Evolutionary conservation across 2,888 invertebrate species (phyloP).

Genomic region (Ferdinandea cuprea): DNA sequence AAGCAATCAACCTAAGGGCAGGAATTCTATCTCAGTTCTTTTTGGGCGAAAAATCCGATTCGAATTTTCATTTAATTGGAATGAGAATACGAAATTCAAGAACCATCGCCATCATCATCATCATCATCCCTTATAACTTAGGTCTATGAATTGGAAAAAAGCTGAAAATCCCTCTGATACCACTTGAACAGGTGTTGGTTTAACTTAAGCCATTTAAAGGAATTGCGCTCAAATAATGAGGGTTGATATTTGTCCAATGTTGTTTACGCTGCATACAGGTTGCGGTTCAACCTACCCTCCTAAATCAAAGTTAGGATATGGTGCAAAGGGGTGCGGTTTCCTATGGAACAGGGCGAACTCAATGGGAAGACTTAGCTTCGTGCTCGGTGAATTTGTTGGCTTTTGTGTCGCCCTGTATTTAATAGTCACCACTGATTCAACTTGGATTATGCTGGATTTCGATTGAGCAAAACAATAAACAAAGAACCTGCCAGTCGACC

Average conservation of each 20-base stretch:
- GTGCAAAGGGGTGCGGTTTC: slow-evolving; percentile 26
- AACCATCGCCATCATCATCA: slow-evolving; percentile 46
- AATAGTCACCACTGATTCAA: slow-evolving; percentile 72
- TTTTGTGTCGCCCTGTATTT: slow-evolving; percentile 51
- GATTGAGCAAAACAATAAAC: slow-evolving; percentile 56
- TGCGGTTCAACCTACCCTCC: slow-evolving; percentile 70
- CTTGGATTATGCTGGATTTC: slow-evolving; percentile 67
- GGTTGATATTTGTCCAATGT: slow-evolving; percentile 56
- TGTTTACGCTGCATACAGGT: slow-evolving; percentile 71
- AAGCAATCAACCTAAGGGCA: slow-evolving; percentile 60
- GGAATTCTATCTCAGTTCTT: background rate
- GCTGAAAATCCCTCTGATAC: slow-evolving; percentile 75
- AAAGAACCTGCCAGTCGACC: slow-evolving; percentile 75
- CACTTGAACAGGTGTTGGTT: slow-evolving; percentile 78
- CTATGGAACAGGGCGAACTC: slow-evolving; percentile 36
- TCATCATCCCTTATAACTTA: slow-evolving; percentile 62
- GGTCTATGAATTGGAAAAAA: slow-evolving; percentile 46
- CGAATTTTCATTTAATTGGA: slow-evolving; percentile 78
- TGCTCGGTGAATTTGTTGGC: background rate
- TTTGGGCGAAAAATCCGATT: slow-evolving; percentile 79
- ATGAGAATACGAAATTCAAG: slow-evolving; percentile 62
- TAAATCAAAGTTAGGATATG: slow-evolving; percentile 27
- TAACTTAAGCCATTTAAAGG: slow-evolving; percentile 76
- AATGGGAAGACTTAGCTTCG: background rate
- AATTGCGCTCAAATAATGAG: slow-evolving; percentile 67